Evolutionary conservation across 2,888 invertebrate species (phyloP).

Genomic region (Byasa hedistus): DNA sequence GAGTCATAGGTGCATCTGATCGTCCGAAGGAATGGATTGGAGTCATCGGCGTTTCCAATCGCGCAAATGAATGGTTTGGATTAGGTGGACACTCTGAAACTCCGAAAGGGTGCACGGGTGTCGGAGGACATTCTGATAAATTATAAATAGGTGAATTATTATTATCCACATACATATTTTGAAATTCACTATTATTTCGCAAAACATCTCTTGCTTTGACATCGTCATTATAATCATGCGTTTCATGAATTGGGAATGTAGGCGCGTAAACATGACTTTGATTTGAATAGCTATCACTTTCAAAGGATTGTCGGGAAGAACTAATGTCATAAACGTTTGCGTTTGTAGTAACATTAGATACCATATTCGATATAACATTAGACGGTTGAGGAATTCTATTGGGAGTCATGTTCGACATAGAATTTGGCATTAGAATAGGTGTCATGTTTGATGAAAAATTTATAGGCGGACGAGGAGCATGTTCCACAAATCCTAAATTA

Average conservation of each 20-base stretch:
- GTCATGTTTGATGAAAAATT: slow-evolving; percentile 29
- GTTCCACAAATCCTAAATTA: slow-evolving; percentile 3
- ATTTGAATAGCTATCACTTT: slow-evolving; percentile 43
- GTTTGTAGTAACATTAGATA: slow-evolving; percentile 43
- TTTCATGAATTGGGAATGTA: slow-evolving; percentile 45
- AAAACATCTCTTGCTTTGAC: slow-evolving; percentile 27
- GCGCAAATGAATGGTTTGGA: slow-evolving; percentile 48
- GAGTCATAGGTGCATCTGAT: slow-evolving; percentile 47
- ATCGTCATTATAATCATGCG: slow-evolving; percentile 43
- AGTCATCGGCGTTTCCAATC: slow-evolving; percentile 48
- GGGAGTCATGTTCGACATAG: slow-evolving; percentile 25
- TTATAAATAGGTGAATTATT: slow-evolving; percentile 35
- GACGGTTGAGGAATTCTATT: slow-evolving; percentile 29
- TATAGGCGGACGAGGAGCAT: slow-evolving; percentile 1
- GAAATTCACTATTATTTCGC: slow-evolving; percentile 37
- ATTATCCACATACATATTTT: slow-evolving; percentile 33
- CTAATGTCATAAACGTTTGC: slow-evolving; percentile 53
- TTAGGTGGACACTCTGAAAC: slow-evolving; percentile 44
- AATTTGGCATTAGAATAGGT: slow-evolving; percentile 24
- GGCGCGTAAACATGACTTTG: slow-evolving; percentile 66
- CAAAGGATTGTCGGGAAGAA: slow-evolving; percentile 48
- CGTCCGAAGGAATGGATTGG: slow-evolving; percentile 53
- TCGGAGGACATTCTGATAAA: slow-evolving; percentile 40
- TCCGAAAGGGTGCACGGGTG: slow-evolving; percentile 38
- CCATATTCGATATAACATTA: slow-evolving; percentile 33